A percentile compares a stretch with the other conserved stretches of the same genome.
These are phyloP conservation scores for Neodon shergylaensis DNA, from an alignment of 2,113 vertebrate genomes.

Conservation along the genomic window DNA sequence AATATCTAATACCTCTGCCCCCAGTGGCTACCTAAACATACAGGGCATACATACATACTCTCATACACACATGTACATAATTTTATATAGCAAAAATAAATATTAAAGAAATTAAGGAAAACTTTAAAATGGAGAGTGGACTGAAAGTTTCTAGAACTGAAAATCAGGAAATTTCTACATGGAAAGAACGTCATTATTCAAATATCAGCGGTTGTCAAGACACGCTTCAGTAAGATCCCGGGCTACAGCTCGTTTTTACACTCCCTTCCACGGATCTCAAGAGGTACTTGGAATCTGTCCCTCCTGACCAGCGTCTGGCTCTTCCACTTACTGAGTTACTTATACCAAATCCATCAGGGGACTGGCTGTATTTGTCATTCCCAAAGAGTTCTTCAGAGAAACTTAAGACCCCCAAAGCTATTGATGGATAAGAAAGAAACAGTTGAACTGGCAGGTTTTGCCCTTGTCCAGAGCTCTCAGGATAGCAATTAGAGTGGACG, in stretches of 20 bases:
- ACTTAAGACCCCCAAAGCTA: background rate
- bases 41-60: background rate
- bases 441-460: background rate
- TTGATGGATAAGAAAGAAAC: background rate
- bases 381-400: background rate
- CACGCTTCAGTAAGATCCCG: background rate
- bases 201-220: background rate
- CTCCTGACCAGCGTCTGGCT: background rate
- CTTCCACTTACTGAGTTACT: background rate
- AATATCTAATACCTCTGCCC: background rate
- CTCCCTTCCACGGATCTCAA: background rate
- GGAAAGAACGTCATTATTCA: background rate
- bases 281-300: background rate
- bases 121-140: background rate
- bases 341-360: background rate
- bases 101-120: background rate
- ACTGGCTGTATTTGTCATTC: background rate
- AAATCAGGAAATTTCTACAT: background rate
- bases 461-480: background rate
- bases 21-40: background rate
- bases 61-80: background rate
- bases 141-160: background rate
- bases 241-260: background rate
- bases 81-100: background rate
- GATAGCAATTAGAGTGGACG: background rate